Conservation (phyloP, 2,797 vertebrate species). For the Halcyon smyrnensis region DNA sequence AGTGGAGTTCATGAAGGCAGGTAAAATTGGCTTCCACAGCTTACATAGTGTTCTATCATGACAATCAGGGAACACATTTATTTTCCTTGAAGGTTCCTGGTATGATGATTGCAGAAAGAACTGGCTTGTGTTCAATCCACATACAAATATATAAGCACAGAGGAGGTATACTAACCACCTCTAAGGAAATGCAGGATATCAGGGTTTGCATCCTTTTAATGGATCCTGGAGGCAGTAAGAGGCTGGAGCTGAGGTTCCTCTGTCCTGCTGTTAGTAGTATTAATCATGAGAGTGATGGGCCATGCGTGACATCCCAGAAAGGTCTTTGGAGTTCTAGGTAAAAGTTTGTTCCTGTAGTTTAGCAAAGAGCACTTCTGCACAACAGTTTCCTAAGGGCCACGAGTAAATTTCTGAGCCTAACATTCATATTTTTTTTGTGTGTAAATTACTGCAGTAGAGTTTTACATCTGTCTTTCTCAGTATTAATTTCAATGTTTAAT, state of each 20-base stretch:
- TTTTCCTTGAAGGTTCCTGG: background rate
- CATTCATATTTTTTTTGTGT: background rate
- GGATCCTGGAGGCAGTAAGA: background rate
- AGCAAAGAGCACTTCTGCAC: background rate
- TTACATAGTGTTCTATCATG: background rate
- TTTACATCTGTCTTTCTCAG: background rate
- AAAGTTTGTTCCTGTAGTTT: background rate
- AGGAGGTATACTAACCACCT: background rate
- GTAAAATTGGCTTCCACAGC: background rate
- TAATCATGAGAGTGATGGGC: background rate
- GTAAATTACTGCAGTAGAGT: background rate
- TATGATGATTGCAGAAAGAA: constrained; percentile 20
- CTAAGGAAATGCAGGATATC: background rate
- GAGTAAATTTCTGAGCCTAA: background rate
- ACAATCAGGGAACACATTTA: background rate
- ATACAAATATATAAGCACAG: background rate
- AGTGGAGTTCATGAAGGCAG: background rate
- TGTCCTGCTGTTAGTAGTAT: background rate
- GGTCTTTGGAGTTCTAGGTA: background rate
- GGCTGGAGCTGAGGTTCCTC: background rate
- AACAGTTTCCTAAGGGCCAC: background rate
- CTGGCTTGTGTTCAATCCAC: background rate
- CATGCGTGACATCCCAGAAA: background rate
- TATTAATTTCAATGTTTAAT: background rate
- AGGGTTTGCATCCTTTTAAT: background rate